Conservation (phyloP, 2,797 vertebrate species). For the Hypotaenidia philippensis region DNA sequence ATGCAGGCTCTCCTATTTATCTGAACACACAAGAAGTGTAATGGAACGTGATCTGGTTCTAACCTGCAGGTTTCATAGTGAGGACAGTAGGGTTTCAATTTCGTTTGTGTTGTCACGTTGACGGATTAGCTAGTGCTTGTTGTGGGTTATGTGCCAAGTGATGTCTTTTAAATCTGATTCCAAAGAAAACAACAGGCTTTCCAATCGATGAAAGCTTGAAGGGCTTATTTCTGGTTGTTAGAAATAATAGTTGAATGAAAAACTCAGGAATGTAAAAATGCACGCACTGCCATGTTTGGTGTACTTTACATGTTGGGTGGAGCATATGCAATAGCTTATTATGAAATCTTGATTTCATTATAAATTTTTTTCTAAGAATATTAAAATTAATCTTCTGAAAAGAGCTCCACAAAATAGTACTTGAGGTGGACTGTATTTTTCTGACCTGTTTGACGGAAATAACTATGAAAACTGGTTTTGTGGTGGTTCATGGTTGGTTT, state of each 20-base stretch:
- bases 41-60: not conserved
- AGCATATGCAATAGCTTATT: not conserved
- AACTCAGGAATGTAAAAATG: conserved; percentile 14
- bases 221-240: conserved; percentile 43
- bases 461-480: not conserved
- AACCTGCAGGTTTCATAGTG: not conserved
- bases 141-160: conserved; percentile 36
- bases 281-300: not conserved
- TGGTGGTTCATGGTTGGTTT: not conserved
- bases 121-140: conserved; percentile 53
- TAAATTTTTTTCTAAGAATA: fast-evolving
- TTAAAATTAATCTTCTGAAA: not conserved
- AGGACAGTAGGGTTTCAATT: conserved; percentile 16
- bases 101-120: conserved; percentile 46
- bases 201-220: conserved; percentile 11
- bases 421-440: not conserved
- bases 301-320: not conserved
- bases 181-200: conserved; percentile 68
- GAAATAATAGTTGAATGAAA: conserved; percentile 39
- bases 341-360: not conserved
- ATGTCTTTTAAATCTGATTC: conserved; percentile 61
- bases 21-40: not conserved
- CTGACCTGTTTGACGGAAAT: not conserved
- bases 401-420: too few species aligned
- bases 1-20: not conserved